Conservation (phyloP, 2,888 invertebrate genomes). For the Yponomeuta cagnagella region DNA sequence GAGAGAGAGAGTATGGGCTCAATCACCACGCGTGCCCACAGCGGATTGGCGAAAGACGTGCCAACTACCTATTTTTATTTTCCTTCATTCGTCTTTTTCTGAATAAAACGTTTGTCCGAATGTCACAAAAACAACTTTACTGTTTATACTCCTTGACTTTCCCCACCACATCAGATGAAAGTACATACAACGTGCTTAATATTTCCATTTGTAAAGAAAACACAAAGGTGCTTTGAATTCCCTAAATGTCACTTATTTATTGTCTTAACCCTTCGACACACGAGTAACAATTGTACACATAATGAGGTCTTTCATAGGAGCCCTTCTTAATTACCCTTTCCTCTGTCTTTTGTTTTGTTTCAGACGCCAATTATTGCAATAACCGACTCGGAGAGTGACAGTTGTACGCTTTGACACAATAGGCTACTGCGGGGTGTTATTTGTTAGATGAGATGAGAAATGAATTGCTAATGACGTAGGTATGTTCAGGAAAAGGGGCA, state of each 20-base stretch:
- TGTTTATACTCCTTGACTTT: too few species aligned
- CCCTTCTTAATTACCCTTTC: conserved; percentile 57
- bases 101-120: too few species aligned
- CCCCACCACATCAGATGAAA: not conserved
- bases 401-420: conserved; percentile 24
- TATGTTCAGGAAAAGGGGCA: not conserved
- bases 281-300: conserved; percentile 24
- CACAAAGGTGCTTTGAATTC: not conserved
- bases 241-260: not conserved
- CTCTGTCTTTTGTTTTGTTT: conserved; percentile 52
- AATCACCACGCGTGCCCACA: too few species aligned
- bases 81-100: too few species aligned
- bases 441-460: not conserved
- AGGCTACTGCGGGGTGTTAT: not conserved
- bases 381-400: conserved; percentile 29
- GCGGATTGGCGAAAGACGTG: too few species aligned
- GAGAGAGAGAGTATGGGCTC: too few species aligned
- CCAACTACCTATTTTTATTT: too few species aligned
- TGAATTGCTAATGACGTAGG: not conserved
- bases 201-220: not conserved
- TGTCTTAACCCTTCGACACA: conserved; percentile 8
- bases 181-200: not conserved
- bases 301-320: conserved; percentile 61
- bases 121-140: too few species aligned
- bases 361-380: conserved; percentile 65